Percentiles rank a stretch among this genome's conserved stretches.
Evolutionary conservation across 2,888 invertebrate genomes (phyloP).

Genomic region (Microplitis manilae): DNA sequence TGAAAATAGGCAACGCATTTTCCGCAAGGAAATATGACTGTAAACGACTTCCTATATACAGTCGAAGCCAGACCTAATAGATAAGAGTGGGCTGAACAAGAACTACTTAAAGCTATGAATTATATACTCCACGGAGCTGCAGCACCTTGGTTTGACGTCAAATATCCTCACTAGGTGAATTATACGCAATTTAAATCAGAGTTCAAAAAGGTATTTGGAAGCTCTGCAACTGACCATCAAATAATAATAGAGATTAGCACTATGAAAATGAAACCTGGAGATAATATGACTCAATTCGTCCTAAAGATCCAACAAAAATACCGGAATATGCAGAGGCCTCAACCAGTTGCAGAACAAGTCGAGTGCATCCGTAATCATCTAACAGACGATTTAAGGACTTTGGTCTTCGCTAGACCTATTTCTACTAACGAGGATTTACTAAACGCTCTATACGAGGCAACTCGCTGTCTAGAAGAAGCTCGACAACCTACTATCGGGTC

Average conservation of each 20-base stretch:
- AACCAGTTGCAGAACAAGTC: neutral
- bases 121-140: neutral
- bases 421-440: neutral
- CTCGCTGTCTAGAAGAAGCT: neutral
- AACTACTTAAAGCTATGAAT: neutral
- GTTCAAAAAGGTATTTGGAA: neutral
- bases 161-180: neutral
- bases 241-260: neutral
- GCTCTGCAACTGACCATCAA: neutral
- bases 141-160: neutral
- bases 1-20: neutral
- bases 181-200: neutral
- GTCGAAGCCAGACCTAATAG: neutral
- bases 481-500: too few relatives aligned
- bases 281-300: too few relatives aligned
- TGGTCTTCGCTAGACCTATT: neutral
- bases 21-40: neutral
- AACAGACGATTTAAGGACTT: neutral
- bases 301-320: too few relatives aligned
- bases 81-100: neutral
- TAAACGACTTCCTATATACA: neutral
- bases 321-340: neutral
- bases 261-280: too few relatives aligned
- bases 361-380: neutral
- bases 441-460: neutral